A percentile compares a stretch with the other conserved stretches of the same genome.
Evolutionary conservation across 92 coral and sea anemone genomes (phyloP).

Genomic region (Scolanthus callimorphus): DNA sequence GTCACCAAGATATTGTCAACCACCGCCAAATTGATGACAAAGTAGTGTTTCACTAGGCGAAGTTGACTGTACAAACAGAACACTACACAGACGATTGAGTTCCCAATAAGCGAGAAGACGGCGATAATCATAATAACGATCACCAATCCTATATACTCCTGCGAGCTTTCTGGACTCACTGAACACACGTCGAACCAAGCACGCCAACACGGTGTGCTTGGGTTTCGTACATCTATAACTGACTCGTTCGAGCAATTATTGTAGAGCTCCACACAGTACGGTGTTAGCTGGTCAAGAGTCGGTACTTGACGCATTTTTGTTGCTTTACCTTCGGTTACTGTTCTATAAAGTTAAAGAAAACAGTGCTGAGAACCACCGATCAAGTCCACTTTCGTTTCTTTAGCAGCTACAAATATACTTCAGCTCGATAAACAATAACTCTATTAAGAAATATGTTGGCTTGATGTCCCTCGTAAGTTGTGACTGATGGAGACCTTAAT

Average conservation of each 20-base stretch:
- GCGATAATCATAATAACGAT: conserved; percentile 63
- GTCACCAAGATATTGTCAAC: conserved; percentile 73
- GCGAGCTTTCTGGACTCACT: not conserved
- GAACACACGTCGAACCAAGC: conserved; percentile 40
- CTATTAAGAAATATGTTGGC: not conserved
- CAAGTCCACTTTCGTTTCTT: too few species aligned
- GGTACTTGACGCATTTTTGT: conserved; percentile 1
- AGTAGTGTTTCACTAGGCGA: conserved; percentile 79
- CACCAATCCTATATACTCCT: conserved; percentile 9
- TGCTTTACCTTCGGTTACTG: too few species aligned
- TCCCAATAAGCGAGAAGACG: conserved; percentile 51
- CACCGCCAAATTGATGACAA: conserved; percentile 80
- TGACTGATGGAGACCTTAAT: too few species aligned
- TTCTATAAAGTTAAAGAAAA: too few species aligned
- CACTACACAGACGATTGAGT: conserved; percentile 78
- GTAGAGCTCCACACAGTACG: conserved; percentile 1
- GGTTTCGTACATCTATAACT: not conserved
- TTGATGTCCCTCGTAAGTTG: too few species aligned
- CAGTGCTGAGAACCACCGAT: too few species aligned
- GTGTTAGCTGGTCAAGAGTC: conserved; percentile 8
- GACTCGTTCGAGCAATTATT: conserved; percentile 9
- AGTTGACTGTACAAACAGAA: conserved; percentile 67
- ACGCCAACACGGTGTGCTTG: conserved; percentile 53
- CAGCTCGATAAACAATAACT: too few species aligned
- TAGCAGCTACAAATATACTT: too few species aligned